These are phyloP conservation scores for Ips typographus DNA, from an alignment of 1,140 invertebrate species.

Conservation along the genomic window DNA sequence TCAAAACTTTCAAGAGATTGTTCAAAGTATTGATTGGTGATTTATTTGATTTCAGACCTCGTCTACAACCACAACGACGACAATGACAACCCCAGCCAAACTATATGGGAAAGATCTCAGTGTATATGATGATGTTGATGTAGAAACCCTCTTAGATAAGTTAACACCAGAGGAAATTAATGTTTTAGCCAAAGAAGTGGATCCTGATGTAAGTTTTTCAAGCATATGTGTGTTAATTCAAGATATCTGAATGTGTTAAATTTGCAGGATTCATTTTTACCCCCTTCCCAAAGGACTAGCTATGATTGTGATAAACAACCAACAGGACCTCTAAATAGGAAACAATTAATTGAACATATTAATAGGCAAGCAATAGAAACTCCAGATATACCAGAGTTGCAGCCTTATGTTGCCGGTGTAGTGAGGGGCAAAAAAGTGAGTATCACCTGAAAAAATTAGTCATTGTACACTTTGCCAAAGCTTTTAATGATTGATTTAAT, in stretches of 20 bases:
- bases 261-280: slow-evolving; percentile 89
- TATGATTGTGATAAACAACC: slow-evolving; percentile 94
- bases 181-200: slow-evolving; percentile 96
- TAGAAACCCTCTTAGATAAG: slow-evolving; percentile 93
- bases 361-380: slow-evolving; percentile 97
- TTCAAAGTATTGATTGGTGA: neutral
- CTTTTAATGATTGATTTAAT: neutral
- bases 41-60: slow-evolving; percentile 68
- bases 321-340: slow-evolving; percentile 93
- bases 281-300: slow-evolving; percentile 91
- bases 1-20: no score
- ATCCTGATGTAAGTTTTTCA: slow-evolving; percentile 88
- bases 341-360: slow-evolving; percentile 96
- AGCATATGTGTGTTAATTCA: slow-evolving; percentile 38
- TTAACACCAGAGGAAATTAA: slow-evolving; percentile 95
- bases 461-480: neutral
- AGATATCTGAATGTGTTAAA: no score
- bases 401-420: slow-evolving; percentile 87
- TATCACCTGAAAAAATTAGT: slow-evolving; percentile 17
- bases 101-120: slow-evolving; percentile 91
- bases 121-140: slow-evolving; percentile 93
- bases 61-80: slow-evolving; percentile 81
- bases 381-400: slow-evolving; percentile 94
- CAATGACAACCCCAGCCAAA: slow-evolving; percentile 85
- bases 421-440: slow-evolving; percentile 87